These are phyloP conservation scores for Abrostola triplasia DNA, from an alignment of 2,888 invertebrate genomes.

Conservation along the genomic window DNA sequence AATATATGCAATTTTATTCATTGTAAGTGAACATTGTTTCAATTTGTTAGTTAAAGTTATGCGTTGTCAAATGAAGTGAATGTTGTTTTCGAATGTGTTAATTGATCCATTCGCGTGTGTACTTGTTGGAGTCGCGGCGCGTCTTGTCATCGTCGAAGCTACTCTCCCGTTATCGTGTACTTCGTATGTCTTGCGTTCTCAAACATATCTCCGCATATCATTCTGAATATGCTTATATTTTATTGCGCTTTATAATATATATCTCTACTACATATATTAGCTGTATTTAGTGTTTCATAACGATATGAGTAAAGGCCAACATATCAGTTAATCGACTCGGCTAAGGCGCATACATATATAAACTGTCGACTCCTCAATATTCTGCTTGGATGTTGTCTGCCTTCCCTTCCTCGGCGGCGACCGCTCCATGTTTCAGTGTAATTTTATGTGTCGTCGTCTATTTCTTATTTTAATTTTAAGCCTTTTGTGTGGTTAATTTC, in stretches of 20 bases:
- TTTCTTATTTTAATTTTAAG: constrained; percentile 85
- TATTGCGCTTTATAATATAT: constrained; percentile 78
- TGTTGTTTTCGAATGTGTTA: constrained; percentile 74
- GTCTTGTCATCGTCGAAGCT: constrained; percentile 47
- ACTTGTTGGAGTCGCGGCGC: constrained; percentile 44
- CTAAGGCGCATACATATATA: constrained; percentile 74
- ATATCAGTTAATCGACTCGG: constrained; percentile 83
- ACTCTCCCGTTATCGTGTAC: constrained; percentile 39
- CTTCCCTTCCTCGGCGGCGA: constrained; percentile 57
- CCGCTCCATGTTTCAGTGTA: constrained; percentile 64
- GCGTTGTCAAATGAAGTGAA: constrained; percentile 80
- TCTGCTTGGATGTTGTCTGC: constrained; percentile 58
- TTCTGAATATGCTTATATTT: constrained; percentile 71
- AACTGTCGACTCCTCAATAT: constrained; percentile 57
- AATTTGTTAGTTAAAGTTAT: constrained; percentile 88
- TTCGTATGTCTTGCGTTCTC: constrained; percentile 59
- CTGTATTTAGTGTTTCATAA: constrained; percentile 73
- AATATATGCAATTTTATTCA: constrained; percentile 87
- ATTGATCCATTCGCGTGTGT: constrained; percentile 54
- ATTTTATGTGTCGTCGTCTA: constrained; percentile 74
- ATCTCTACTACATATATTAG: constrained; percentile 72
- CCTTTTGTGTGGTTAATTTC: constrained; percentile 88
- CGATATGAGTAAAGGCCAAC: constrained; percentile 77
- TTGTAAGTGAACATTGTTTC: constrained; percentile 87
- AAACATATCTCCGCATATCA: constrained; percentile 84